Percentiles rank a stretch among this genome's conserved stretches.
Conservation (phyloP, 2,888 invertebrate species). For the Ellobium chinense region DNA sequence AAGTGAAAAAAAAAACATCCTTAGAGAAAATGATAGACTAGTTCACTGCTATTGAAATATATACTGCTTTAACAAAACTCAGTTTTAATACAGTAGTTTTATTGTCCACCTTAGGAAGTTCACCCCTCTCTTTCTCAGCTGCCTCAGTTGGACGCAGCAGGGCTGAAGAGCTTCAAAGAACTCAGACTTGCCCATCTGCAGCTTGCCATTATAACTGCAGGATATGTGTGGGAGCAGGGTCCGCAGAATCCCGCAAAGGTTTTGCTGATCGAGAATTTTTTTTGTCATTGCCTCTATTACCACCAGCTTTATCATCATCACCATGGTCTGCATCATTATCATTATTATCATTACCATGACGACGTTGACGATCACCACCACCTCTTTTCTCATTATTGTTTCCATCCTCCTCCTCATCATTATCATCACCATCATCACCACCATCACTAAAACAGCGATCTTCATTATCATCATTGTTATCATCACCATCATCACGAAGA, state of each 20-base stretch:
- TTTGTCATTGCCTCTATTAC: too few species aligned
- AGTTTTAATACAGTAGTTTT: neutral
- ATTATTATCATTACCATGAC: too few species aligned
- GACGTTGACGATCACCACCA: constrained; percentile 8
- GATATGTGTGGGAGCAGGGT: constrained; percentile 16
- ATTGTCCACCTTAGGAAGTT: too few species aligned
- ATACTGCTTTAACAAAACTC: neutral
- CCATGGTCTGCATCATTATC: too few species aligned
- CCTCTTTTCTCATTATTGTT: too few species aligned
- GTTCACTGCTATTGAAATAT: neutral
- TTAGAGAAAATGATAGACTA: neutral
- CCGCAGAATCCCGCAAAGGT: too few species aligned
- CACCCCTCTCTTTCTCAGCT: neutral
- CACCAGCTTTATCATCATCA: too few species aligned
- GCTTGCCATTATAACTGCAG: constrained; percentile 2
- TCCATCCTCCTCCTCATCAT: too few species aligned
- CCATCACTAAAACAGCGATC: constrained; percentile 5
- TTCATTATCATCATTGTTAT: constrained; percentile 23
- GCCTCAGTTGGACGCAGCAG: neutral
- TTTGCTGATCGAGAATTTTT: too few species aligned
- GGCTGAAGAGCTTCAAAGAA: neutral
- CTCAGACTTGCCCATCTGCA: constrained; percentile 19
- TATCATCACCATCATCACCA: constrained; percentile 27
- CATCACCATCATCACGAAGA: constrained; percentile 16
- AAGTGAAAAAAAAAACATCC: too few species aligned